These are phyloP conservation scores for Apistogramma diplotaenia DNA, from an alignment of 2,113 vertebrate genomes.

Conservation along the genomic window DNA sequence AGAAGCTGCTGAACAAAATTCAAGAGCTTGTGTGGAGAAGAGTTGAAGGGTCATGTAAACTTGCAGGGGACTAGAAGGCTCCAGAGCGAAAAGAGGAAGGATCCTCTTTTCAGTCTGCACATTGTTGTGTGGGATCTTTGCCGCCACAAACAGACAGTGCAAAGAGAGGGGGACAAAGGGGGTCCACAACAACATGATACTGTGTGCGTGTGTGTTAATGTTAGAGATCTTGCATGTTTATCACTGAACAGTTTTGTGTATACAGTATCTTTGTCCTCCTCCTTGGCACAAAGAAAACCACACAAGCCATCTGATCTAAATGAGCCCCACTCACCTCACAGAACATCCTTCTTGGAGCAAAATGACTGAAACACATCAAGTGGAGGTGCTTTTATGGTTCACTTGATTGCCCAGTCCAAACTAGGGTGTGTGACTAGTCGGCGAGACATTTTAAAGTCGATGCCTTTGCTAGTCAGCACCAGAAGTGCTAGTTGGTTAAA, in stretches of 20 bases:
- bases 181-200: slow-evolving; percentile 47
- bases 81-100: slow-evolving; percentile 68
- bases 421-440: not conserved
- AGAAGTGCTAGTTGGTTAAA: not conserved
- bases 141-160: slow-evolving; percentile 69
- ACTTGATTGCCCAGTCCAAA: not conserved
- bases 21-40: slow-evolving; percentile 66
- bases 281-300: no score
- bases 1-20: slow-evolving; percentile 66
- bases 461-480: not conserved
- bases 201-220: slow-evolving; percentile 21
- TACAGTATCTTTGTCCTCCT: no score
- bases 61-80: slow-evolving; percentile 64
- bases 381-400: not conserved
- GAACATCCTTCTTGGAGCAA: not conserved
- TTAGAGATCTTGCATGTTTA: slow-evolving; percentile 38
- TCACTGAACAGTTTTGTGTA: slow-evolving; percentile 26
- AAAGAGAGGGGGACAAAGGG: slow-evolving; percentile 58
- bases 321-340: no score
- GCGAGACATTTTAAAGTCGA: not conserved
- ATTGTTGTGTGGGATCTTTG: slow-evolving; percentile 63
- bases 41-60: slow-evolving; percentile 80
- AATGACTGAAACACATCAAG: not conserved
- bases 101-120: slow-evolving; percentile 63
- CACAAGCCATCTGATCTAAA: no score